A percentile compares a stretch with the other conserved stretches of the same genome.
Evolutionary conservation across 1,140 invertebrate genomes (phyloP).

Genomic region (Zaprionus nigranus): DNA sequence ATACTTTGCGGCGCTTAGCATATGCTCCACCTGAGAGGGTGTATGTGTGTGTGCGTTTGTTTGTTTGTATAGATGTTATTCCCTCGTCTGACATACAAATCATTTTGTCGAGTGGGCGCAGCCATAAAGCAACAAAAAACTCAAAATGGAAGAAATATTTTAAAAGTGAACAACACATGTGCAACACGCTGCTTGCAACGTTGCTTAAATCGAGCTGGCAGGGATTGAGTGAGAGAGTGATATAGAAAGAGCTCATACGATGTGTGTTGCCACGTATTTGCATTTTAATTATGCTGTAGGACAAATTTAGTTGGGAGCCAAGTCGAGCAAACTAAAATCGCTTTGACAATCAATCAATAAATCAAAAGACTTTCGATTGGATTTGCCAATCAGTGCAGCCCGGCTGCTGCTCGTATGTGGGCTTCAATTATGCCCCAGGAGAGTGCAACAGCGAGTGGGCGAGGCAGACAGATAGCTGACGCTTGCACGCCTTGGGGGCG

Average conservation of each 20-base stretch:
- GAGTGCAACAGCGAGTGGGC: neutral
- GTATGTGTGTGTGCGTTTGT: slow-evolving; percentile 25
- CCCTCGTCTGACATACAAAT: slow-evolving; percentile 75
- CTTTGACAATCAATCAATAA: slow-evolving; percentile 78
- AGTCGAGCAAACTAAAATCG: slow-evolving; percentile 51
- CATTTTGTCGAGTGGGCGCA: slow-evolving; percentile 66
- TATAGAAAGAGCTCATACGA: neutral
- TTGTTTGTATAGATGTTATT: slow-evolving; percentile 30
- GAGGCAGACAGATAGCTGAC: slow-evolving; percentile 6
- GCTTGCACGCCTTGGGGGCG: slow-evolving; percentile 35
- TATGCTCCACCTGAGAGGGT: slow-evolving; percentile 21
- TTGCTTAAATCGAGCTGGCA: slow-evolving; percentile 19
- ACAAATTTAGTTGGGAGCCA: slow-evolving; percentile 8
- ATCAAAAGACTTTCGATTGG: slow-evolving; percentile 57
- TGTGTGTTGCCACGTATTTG: slow-evolving; percentile 45
- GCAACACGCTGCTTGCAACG: slow-evolving; percentile 34
- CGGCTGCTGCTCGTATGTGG: slow-evolving; percentile 40
- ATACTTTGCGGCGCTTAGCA: slow-evolving; percentile 72
- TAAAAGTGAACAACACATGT: slow-evolving; percentile 12
- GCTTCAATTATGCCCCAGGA: slow-evolving; percentile 65
- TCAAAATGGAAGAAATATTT: slow-evolving; percentile 46
- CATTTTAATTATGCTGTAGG: slow-evolving; percentile 63
- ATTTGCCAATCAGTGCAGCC: slow-evolving; percentile 62
- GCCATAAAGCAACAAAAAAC: slow-evolving; percentile 28
- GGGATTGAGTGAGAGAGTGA: neutral